Evolutionary conservation across 2,888 invertebrate species (phyloP).

Genomic region (Lasius platythorax): DNA sequence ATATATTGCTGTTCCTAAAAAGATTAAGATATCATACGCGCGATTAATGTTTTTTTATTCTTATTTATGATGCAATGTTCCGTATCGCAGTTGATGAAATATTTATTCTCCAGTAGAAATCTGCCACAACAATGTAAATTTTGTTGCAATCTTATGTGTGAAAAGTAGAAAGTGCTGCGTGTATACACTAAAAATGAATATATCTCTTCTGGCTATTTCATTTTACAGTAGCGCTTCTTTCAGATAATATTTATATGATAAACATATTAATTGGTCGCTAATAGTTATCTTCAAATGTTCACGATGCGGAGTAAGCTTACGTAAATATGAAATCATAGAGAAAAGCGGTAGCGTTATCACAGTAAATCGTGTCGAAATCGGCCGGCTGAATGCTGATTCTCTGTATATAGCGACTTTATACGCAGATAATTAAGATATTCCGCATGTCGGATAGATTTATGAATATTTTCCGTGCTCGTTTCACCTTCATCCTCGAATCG

Average conservation of each 20-base stretch:
- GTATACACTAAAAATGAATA: background rate
- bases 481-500: slow-evolving; percentile 47
- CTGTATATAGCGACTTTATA: slow-evolving; percentile 39
- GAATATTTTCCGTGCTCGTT: slow-evolving; percentile 64
- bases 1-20: background rate
- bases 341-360: slow-evolving; percentile 46
- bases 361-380: slow-evolving; percentile 51
- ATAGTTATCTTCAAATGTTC: slow-evolving; percentile 15
- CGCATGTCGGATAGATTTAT: slow-evolving; percentile 66
- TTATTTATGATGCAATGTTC: background rate
- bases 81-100: background rate
- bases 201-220: background rate
- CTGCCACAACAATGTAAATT: slow-evolving; percentile 13
- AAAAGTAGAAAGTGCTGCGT: background rate
- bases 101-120: background rate
- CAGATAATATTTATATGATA: slow-evolving; percentile 5
- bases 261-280: slow-evolving; percentile 44
- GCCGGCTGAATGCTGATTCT: slow-evolving; percentile 32
- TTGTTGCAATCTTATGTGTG: background rate
- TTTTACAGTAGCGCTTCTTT: background rate
- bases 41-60: background rate
- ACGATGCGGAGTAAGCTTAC: slow-evolving; percentile 3
- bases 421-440: slow-evolving; percentile 78
- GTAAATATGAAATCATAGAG: slow-evolving; percentile 41
- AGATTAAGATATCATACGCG: background rate